These are phyloP conservation scores for Apistogramma diplotaenia DNA, from an alignment of 2,113 vertebrate genomes.

Conservation along the genomic window DNA sequence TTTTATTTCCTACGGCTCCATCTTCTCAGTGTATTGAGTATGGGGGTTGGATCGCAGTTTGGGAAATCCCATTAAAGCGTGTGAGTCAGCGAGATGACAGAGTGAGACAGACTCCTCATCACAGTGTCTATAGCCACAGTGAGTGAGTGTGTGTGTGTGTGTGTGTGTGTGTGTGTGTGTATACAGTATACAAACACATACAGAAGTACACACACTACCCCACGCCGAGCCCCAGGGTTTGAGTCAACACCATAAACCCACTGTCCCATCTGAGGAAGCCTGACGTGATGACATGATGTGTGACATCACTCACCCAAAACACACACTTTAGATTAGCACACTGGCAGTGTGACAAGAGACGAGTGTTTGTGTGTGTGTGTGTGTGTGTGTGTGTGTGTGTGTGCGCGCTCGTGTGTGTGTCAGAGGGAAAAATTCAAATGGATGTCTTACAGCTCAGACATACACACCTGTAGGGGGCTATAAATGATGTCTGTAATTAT, in stretches of 20 bases:
- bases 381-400: neutral
- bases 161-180: too few species aligned
- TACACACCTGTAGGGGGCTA: constrained; percentile 42
- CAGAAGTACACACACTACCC: constrained; percentile 19
- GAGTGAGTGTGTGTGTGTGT: too few species aligned
- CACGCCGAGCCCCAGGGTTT: constrained; percentile 12
- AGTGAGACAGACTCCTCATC: constrained; percentile 46
- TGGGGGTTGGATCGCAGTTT: constrained; percentile 1
- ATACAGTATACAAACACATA: constrained; percentile 25
- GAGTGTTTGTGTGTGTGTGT: neutral
- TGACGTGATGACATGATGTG: constrained; percentile 53
- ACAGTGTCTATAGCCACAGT: constrained; percentile 22
- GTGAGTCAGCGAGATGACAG: constrained; percentile 54
- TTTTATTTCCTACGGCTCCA: neutral
- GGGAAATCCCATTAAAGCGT: constrained; percentile 65
- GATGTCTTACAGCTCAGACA: constrained; percentile 26
- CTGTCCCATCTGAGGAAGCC: constrained; percentile 46
- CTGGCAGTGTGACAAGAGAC: constrained; percentile 26
- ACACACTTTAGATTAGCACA: constrained; percentile 51
- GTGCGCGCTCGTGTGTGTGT: too few species aligned
- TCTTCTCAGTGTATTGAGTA: neutral
- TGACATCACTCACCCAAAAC: constrained; percentile 52
- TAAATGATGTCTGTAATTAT: constrained; percentile 70
- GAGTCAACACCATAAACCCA: constrained; percentile 65
- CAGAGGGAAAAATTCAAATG: constrained; percentile 28